A percentile compares a stretch with the other conserved stretches of the same genome.
Evolutionary conservation across 2,888 invertebrate genomes (phyloP).

Genomic region (Drosophila putrida): DNA sequence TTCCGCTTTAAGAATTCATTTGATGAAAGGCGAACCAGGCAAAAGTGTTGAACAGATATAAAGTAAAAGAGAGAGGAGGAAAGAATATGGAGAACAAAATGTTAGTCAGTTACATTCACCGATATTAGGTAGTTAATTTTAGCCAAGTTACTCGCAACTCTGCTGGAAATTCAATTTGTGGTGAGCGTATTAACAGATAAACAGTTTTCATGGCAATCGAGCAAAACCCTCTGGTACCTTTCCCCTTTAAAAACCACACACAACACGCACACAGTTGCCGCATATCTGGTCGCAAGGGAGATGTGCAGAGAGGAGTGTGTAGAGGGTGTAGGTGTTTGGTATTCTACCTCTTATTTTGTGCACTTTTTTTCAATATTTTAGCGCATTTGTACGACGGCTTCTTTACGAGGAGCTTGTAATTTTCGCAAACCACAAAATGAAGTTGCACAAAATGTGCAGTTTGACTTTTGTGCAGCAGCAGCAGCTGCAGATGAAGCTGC

Average conservation of each 20-base stretch:
- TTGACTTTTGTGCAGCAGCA: conserved; percentile 59
- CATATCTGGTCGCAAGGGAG: conserved; percentile 14
- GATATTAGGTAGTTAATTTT: conserved; percentile 62
- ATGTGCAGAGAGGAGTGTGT: neutral
- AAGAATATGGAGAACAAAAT: conserved; percentile 13
- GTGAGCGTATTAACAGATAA: conserved; percentile 45
- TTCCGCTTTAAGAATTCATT: conserved; percentile 60
- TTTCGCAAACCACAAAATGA: conserved; percentile 63
- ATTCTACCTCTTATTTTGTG: conserved; percentile 21
- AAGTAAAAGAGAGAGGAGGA: neutral
- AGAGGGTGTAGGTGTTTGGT: neutral
- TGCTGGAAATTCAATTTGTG: conserved; percentile 71
- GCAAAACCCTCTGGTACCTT: conserved; percentile 27
- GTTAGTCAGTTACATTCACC: conserved; percentile 49
- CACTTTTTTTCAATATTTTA: conserved; percentile 62
- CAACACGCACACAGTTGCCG: conserved; percentile 23
- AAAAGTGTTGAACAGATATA: conserved; percentile 1
- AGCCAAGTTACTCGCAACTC: conserved; percentile 41
- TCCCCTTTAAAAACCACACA: conserved; percentile 35
- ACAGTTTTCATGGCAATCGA: conserved; percentile 45
- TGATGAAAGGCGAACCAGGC: conserved; percentile 6
- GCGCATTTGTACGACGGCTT: conserved; percentile 47
- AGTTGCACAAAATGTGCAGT: conserved; percentile 62
- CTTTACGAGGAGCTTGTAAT: conserved; percentile 63
- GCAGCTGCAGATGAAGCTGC: neutral